These are phyloP conservation scores for Conus betulinus DNA, from an alignment of 1,140 invertebrate species.

Conservation along the genomic window DNA sequence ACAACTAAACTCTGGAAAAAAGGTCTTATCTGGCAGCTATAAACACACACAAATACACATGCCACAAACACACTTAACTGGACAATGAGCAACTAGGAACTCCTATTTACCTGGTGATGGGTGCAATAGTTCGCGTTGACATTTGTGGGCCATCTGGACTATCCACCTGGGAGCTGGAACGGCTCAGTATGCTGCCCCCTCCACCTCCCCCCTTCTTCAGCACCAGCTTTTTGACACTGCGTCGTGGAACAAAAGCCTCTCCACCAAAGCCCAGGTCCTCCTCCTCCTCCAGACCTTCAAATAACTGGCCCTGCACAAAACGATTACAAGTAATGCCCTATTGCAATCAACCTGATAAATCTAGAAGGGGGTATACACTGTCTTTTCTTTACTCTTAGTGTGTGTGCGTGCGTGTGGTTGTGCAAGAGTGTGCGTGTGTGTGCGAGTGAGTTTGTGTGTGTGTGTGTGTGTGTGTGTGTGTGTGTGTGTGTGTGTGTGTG, in stretches of 20 bases:
- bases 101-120: constrained; percentile 43
- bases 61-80: background rate
- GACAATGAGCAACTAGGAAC: background rate
- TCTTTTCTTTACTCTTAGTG: too few species aligned
- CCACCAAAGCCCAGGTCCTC: constrained; percentile 74
- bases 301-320: constrained; percentile 74
- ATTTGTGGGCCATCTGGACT: constrained; percentile 33
- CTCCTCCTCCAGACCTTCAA: constrained; percentile 80
- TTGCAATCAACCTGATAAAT: too few species aligned
- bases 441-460: too few species aligned
- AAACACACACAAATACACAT: background rate
- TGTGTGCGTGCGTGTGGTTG: too few species aligned
- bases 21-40: too few species aligned
- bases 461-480: too few species aligned
- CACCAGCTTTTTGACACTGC: constrained; percentile 79
- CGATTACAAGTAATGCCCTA: too few species aligned
- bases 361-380: too few species aligned
- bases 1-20: too few species aligned
- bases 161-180: constrained; percentile 58
- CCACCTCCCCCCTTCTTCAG: constrained; percentile 59
- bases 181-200: constrained; percentile 48
- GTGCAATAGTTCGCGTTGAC: constrained; percentile 22
- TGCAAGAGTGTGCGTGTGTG: too few species aligned
- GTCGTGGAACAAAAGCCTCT: constrained; percentile 77
- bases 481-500: too few species aligned